phyloP scores from a whole-genome alignment of 2,888 invertebrate species.

The Microctonus hyperodae region DNA sequence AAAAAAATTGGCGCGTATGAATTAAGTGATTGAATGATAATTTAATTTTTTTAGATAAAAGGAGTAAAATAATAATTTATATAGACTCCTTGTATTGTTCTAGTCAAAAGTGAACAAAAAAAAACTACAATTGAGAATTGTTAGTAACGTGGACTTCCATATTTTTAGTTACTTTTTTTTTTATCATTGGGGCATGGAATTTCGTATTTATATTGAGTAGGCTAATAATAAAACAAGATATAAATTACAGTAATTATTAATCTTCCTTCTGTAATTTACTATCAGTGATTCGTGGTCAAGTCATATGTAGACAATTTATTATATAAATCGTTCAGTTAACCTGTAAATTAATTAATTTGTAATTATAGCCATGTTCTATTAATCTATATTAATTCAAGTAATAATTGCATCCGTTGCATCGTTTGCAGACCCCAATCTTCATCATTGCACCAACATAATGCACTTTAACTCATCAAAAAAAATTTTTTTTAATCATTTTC shows the following conservation, averaged over 20 bases:
- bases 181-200: neutral
- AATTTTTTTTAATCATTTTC: constrained; percentile 11
- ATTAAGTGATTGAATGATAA: constrained; percentile 32
- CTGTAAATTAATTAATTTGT: constrained; percentile 14
- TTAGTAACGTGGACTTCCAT: neutral
- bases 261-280: neutral
- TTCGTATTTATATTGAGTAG: neutral
- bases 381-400: neutral
- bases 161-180: neutral
- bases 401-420: constrained; percentile 22
- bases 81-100: neutral
- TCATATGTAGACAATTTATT: neutral
- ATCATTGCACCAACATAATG: constrained; percentile 25
- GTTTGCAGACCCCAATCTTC: constrained; percentile 18
- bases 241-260: neutral
- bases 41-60: constrained; percentile 32
- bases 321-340: constrained; percentile 1
- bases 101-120: neutral
- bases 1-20: neutral
- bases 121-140: neutral
- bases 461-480: constrained; percentile 7
- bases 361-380: neutral
- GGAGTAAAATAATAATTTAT: neutral
- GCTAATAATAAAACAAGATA: neutral
- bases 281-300: neutral